Conservation (phyloP, 2,888 invertebrate genomes). For the Drosophila subquinaria region DNA sequence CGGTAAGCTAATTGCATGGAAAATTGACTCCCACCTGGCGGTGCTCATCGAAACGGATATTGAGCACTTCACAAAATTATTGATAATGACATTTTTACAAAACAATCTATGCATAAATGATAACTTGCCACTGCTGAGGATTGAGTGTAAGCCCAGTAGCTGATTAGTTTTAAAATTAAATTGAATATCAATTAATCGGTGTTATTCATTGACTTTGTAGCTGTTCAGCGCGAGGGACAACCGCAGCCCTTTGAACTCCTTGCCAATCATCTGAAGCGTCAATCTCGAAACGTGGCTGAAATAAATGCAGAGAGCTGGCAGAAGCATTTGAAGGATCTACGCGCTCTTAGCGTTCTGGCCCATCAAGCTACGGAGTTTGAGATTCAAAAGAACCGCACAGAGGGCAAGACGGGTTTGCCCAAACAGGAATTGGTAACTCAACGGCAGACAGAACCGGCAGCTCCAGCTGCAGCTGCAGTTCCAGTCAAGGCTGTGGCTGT, state of each 20-base stretch:
- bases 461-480: slow-evolving; percentile 2
- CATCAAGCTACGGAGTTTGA: slow-evolving; percentile 85
- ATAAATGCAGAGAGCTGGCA: slow-evolving; percentile 82
- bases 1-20: slow-evolving; percentile 93
- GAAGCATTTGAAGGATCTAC: slow-evolving; percentile 84
- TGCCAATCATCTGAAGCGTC: slow-evolving; percentile 85
- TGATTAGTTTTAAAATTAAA: background rate
- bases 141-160: slow-evolving; percentile 89
- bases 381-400: slow-evolving; percentile 82
- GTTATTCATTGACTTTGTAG: slow-evolving; percentile 80
- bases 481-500: slow-evolving; percentile 61
- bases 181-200: slow-evolving; percentile 10
- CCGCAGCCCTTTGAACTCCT: slow-evolving; percentile 87
- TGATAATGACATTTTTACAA: slow-evolving; percentile 90
- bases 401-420: slow-evolving; percentile 78
- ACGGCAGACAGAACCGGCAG: slow-evolving; percentile 39
- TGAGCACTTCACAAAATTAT: slow-evolving; percentile 89
- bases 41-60: slow-evolving; percentile 92
- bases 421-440: slow-evolving; percentile 83
- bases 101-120: slow-evolving; percentile 91
- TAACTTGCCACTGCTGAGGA: slow-evolving; percentile 90
- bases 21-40: slow-evolving; percentile 90
- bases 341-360: slow-evolving; percentile 83
- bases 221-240: slow-evolving; percentile 87
- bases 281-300: slow-evolving; percentile 80